Base-by-base conservation (phyloP, 2,113 vertebrate genomes). In the Phylloscopus whistleri region DNA sequence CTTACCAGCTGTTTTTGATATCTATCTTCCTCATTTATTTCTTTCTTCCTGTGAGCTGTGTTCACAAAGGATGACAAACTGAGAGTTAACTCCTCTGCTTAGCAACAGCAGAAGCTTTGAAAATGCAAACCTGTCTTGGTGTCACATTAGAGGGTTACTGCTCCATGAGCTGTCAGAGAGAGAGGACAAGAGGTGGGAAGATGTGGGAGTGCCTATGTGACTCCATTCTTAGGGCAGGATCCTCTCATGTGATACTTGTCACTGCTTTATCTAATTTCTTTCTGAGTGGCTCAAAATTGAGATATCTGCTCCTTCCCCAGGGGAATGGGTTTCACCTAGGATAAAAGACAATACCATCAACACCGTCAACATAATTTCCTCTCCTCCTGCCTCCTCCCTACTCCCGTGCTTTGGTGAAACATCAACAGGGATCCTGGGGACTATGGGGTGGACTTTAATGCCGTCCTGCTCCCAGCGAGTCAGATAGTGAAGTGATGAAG, bases 61-160 rank as follows among this genome's bases (percentile, higher is more conserved):
- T 66, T 90, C 59, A 51, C 55, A 62, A 72, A 89, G 43, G 16
- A 75, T 78, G 66, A 92, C 69, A 87, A 90, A 84, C 67, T 27
- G 73, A 78, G 46, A 83, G 33, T 80, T 93, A 90, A 80, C 39
- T 86, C 51, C 72, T 96, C 79, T 96, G 84, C 95, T 95, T 94
- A 95, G 87, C 90, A 95, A 95, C 91, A 94, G 75, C 72, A 87
- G 84, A 91, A 89, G 75, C 55, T 90, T 77, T 84, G 67, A 77
- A 95, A 94, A 93, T 59, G 43, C 55, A 80, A 92, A 90, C 14
- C 11, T 39, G 6, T 72, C 55, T 78, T 31, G 37, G 46, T 76
- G 60, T 80, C 48, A 91, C 33, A 55, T 58, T 60, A 46, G 49
- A 62, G 37, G 33, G 55, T 75, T 94, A 69, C 33, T 90, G 81